A percentile compares a stretch with the other conserved stretches of the same genome.
Evolutionary conservation across 2,797 vertebrate genomes (phyloP).

Genomic region (Mormyrops attenuatus): DNA sequence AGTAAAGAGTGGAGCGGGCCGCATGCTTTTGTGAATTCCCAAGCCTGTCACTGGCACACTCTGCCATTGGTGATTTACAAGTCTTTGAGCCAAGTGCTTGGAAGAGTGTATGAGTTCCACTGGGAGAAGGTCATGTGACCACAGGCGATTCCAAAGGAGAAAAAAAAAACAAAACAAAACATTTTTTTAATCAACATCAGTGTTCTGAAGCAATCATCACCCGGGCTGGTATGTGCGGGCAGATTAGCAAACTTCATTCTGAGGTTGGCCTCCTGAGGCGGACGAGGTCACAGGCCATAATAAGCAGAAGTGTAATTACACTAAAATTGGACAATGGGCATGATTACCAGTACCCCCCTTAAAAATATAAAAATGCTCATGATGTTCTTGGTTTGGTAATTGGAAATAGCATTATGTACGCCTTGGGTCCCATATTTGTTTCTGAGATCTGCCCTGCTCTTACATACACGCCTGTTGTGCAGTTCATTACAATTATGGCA

Average conservation of each 20-base stretch:
- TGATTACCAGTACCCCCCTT: conserved; percentile 13
- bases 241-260: background rate
- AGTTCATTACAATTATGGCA: conserved; percentile 21
- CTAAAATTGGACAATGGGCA: conserved; percentile 31
- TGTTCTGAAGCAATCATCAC: background rate
- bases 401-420: conserved; percentile 14
- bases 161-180: background rate
- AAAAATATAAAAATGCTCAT: conserved; percentile 12
- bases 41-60: background rate
- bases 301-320: conserved; percentile 4
- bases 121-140: background rate
- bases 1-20: background rate
- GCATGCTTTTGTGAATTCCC: background rate
- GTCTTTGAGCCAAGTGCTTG: background rate
- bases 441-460: conserved; percentile 15
- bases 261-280: background rate
- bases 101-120: background rate
- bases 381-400: conserved; percentile 18
- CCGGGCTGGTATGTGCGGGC: background rate
- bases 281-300: conserved; percentile 9
- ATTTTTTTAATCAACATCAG: background rate
- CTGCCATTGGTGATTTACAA: background rate
- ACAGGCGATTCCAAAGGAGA: background rate
- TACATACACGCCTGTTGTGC: conserved; percentile 4
- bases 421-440: conserved; percentile 29